Percentiles rank a stretch among this genome's conserved stretches.
Conservation (phyloP, 1,140 invertebrate species). For the Oryctes rhinoceros region DNA sequence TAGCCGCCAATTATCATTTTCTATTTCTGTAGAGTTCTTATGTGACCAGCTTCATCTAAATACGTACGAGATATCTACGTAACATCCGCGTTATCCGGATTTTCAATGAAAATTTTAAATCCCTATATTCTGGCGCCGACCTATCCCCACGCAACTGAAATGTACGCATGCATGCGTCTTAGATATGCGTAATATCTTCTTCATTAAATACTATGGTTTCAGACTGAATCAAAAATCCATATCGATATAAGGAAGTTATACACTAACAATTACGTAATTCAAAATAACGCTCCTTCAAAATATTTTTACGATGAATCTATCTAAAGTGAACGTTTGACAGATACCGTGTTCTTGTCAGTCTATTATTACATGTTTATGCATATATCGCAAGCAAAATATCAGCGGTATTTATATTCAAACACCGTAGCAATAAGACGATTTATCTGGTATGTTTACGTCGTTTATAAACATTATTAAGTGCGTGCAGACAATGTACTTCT, state of each 20-base stretch:
- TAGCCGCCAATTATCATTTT: constrained; percentile 31
- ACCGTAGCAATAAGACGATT: no score
- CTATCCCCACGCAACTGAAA: constrained; percentile 49
- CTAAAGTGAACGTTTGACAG: not conserved
- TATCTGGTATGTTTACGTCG: no score
- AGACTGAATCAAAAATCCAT: constrained; percentile 22
- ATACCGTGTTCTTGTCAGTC: no score
- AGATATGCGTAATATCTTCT: constrained; percentile 46
- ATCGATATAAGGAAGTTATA: not conserved
- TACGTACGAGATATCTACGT: constrained; percentile 37
- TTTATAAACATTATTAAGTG: no score
- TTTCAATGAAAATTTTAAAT: constrained; percentile 37
- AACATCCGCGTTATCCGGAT: constrained; percentile 38
- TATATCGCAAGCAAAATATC: no score
- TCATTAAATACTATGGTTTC: not conserved
- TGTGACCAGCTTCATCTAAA: constrained; percentile 30
- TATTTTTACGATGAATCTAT: not conserved
- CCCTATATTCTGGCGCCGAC: constrained; percentile 46
- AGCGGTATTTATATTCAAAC: no score
- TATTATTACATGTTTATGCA: no score
- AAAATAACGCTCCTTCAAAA: constrained; percentile 11
- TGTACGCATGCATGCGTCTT: constrained; percentile 49
- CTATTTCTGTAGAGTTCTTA: constrained; percentile 41
- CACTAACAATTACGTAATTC: constrained; percentile 10
- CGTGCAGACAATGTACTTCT: no score